Evolutionary conservation across 1,140 invertebrate species (phyloP).

Genomic region (Phthorimaea operculella): DNA sequence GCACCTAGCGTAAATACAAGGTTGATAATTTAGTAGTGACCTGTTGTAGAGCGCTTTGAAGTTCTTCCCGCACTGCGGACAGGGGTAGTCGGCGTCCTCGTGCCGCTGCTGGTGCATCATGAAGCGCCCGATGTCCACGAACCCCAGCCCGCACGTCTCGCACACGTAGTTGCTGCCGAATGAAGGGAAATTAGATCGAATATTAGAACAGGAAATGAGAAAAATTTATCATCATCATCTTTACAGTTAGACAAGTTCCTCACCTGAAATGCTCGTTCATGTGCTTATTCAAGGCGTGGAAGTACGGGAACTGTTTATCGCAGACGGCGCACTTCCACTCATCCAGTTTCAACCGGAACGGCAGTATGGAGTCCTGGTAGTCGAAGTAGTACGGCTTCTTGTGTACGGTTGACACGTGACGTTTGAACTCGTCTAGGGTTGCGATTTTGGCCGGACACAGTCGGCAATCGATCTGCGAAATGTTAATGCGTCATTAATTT

Average conservation of each 20-base stretch:
- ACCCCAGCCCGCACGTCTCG: slow-evolving; percentile 71
- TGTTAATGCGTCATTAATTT: too few species aligned
- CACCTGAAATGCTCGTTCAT: slow-evolving; percentile 51
- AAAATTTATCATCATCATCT: too few species aligned
- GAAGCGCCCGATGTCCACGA: slow-evolving; percentile 60
- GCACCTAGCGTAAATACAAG: too few species aligned
- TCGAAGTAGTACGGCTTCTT: slow-evolving; percentile 48
- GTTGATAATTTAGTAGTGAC: too few species aligned
- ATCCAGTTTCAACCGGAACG: slow-evolving; percentile 39
- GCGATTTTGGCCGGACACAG: slow-evolving; percentile 34
- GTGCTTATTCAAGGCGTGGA: slow-evolving; percentile 55
- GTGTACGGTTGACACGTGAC: slow-evolving; percentile 36
- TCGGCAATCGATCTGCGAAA: slow-evolving; percentile 34
- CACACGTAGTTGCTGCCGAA: slow-evolving; percentile 66
- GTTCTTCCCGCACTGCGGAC: slow-evolving; percentile 59
- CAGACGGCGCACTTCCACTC: slow-evolving; percentile 45
- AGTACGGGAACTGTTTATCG: slow-evolving; percentile 38
- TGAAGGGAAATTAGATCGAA: too few species aligned
- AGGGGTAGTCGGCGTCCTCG: slow-evolving; percentile 53
- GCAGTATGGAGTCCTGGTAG: slow-evolving; percentile 38
- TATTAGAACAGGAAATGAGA: too few species aligned
- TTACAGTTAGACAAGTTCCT: background rate
- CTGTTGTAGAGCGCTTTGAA: slow-evolving; percentile 47
- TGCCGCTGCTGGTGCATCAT: slow-evolving; percentile 61
- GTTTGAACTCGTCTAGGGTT: slow-evolving; percentile 40